A percentile compares a stretch with the other conserved stretches of the same genome.
Evolutionary conservation across 2,113 vertebrate genomes (phyloP).

Genomic region (Gallinago paraguaiae): DNA sequence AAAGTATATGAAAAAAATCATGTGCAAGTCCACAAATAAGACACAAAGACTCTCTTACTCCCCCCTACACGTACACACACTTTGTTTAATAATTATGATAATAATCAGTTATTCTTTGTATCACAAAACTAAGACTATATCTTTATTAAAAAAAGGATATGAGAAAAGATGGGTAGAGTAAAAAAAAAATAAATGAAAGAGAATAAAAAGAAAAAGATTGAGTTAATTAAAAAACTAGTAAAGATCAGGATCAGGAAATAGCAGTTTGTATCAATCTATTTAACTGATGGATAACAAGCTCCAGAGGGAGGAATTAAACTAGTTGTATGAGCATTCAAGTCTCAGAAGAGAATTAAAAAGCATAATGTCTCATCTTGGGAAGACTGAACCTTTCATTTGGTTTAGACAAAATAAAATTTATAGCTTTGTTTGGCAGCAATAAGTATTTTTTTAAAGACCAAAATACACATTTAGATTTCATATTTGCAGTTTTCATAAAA

Average conservation of each 20-base stretch:
- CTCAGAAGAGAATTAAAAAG: slow-evolving; percentile 48
- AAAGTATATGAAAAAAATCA: not conserved
- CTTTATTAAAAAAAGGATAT: not conserved
- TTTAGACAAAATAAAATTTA: slow-evolving; percentile 37
- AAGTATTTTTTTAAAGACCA: not conserved
- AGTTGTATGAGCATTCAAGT: not conserved
- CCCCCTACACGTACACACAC: not conserved
- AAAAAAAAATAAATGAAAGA: not conserved
- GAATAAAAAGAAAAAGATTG: not conserved
- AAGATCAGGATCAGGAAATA: slow-evolving; percentile 11
- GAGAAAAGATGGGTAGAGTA: not conserved
- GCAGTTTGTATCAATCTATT: slow-evolving; percentile 12
- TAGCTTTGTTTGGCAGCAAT: slow-evolving; percentile 36
- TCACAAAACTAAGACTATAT: not conserved
- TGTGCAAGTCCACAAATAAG: not conserved
- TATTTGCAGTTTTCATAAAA: slow-evolving; percentile 22
- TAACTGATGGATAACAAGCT: slow-evolving; percentile 45
- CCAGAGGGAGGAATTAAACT: slow-evolving; percentile 49
- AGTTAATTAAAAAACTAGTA: slow-evolving; percentile 15
- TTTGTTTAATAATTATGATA: not conserved
- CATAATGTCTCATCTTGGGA: not conserved
- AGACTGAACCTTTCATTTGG: slow-evolving; percentile 16
- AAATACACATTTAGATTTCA: slow-evolving; percentile 20
- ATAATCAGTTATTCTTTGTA: not conserved
- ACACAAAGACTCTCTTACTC: not conserved